A percentile compares a stretch with the other conserved stretches of the same genome.
These are phyloP conservation scores for Samia ricini DNA, from an alignment of 1,140 invertebrate species.

Conservation along the genomic window DNA sequence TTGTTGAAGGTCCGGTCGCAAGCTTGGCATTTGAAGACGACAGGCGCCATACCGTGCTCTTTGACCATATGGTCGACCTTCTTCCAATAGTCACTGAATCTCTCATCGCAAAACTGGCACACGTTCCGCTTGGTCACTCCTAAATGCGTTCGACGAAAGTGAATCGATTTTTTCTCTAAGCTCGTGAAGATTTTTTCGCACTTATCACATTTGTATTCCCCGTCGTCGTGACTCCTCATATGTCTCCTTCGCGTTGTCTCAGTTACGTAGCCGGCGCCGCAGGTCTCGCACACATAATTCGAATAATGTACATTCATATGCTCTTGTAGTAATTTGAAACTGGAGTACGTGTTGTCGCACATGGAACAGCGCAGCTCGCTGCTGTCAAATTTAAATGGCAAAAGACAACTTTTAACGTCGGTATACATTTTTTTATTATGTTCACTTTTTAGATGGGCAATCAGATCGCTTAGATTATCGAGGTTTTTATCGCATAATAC, in stretches of 20 bases:
- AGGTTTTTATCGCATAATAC: slow-evolving; percentile 37
- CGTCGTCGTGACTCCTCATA: slow-evolving; percentile 36
- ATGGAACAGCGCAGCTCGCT: slow-evolving; percentile 52
- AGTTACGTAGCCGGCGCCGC: slow-evolving; percentile 78
- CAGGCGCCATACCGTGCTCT: slow-evolving; percentile 39
- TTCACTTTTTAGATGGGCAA: slow-evolving; percentile 41
- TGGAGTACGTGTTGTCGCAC: slow-evolving; percentile 56
- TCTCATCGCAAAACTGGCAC: slow-evolving; percentile 44
- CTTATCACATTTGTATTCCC: slow-evolving; percentile 20
- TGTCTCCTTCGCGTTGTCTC: slow-evolving; percentile 35
- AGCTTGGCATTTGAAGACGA: slow-evolving; percentile 46
- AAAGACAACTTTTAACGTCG: slow-evolving; percentile 41
- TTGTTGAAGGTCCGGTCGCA: slow-evolving; percentile 46
- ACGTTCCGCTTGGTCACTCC: slow-evolving; percentile 42
- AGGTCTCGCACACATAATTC: slow-evolving; percentile 86
- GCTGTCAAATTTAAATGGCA: slow-evolving; percentile 58
- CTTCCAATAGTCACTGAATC: slow-evolving; percentile 50
- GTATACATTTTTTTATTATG: slow-evolving; percentile 41
- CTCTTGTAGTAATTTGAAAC: slow-evolving; percentile 55
- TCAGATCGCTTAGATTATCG: slow-evolving; percentile 38
- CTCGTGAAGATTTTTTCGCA: slow-evolving; percentile 5
- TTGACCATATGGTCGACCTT: slow-evolving; percentile 51
- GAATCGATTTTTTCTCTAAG: slow-evolving; percentile 17
- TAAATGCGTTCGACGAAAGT: slow-evolving; percentile 40
- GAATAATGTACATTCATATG: slow-evolving; percentile 68